phyloP scores from a whole-genome alignment of 2,888 invertebrate genomes.

The Rosalia funebris region DNA sequence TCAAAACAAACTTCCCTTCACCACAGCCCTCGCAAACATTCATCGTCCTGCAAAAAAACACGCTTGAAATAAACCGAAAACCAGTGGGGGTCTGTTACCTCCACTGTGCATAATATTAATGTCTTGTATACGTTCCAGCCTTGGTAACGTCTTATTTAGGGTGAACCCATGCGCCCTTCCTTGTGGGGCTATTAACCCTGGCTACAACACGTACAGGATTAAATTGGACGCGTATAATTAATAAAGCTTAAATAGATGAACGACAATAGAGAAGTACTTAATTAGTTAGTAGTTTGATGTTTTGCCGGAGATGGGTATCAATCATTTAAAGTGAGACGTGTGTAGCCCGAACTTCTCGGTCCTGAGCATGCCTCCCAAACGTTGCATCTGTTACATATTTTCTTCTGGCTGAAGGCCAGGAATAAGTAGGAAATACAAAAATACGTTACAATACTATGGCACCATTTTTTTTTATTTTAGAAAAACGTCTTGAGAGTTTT shows the following conservation, averaged over 20 bases:
- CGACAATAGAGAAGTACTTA: constrained; percentile 16
- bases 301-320: constrained; percentile 16
- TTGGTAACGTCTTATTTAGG: constrained; percentile 12
- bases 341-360: background rate
- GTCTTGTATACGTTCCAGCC: background rate
- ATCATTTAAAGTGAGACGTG: constrained; percentile 7
- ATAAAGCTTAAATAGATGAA: constrained; percentile 24
- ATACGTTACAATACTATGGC: no score
- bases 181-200: constrained; percentile 12
- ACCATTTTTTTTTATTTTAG: no score
- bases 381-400: no score
- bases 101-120: constrained; percentile 1
- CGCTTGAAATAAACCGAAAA: no score
- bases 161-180: background rate
- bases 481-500: no score
- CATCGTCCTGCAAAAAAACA: no score
- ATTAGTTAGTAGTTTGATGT: constrained; percentile 20
- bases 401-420: no score
- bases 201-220: constrained; percentile 14
- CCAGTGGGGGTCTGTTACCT: background rate
- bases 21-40: no score
- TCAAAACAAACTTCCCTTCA: no score
- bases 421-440: no score
- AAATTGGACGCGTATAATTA: constrained; percentile 23
- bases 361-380: background rate